Base-by-base conservation (phyloP, 2,888 invertebrate genomes). In the Sycophila texana region DNA sequence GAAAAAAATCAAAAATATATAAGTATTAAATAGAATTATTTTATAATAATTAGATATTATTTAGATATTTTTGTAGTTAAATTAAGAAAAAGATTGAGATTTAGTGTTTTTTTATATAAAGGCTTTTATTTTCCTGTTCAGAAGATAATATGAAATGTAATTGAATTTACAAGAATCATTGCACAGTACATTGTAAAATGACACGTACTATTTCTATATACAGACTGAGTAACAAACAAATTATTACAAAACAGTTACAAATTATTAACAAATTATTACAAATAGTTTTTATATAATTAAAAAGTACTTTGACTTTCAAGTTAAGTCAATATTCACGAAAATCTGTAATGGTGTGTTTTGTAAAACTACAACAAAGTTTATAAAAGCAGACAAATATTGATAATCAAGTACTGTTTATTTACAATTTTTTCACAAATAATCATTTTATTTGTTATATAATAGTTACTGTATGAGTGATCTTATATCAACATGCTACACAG, bases 61-160 rank as follows among this genome's bases (percentile, higher is more conserved):
- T n/a, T n/a, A n/a, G n/a, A n/a, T n/a, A n/a, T n/a, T n/a, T n/a
- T n/a, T n/a, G n/a, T n/a, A n/a, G n/a, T n/a, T n/a, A 63, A 47
- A 39, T 10, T 26, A 18, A 39, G 12, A 39, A 63, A 4, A 5
- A 30, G 26, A 57, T 26, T 66, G 4, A 30, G 2, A 18, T 67
- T 74, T 13, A 66, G 51, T 60, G 60, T 60, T 67, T 20, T 75
- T 75, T 68, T 74, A 18, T 75, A 75, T 22, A 58, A 71, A 49
- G 60, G 39, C 39, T 53, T 75, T 60, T 68, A 68, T 75, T 67
- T 60, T 60, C 49, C 30, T 63, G 10, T 39, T 4, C 12, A 47
- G 63, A 39, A 47, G 30, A 60, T 18, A 63, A n/a, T 22, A 58
- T 4, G 39, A 70, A 70, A 57, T 57, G 16, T 13, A 70, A 67